Base-by-base conservation (phyloP, 2,797 vertebrate species). In the Anomalospiza imberbis region DNA sequence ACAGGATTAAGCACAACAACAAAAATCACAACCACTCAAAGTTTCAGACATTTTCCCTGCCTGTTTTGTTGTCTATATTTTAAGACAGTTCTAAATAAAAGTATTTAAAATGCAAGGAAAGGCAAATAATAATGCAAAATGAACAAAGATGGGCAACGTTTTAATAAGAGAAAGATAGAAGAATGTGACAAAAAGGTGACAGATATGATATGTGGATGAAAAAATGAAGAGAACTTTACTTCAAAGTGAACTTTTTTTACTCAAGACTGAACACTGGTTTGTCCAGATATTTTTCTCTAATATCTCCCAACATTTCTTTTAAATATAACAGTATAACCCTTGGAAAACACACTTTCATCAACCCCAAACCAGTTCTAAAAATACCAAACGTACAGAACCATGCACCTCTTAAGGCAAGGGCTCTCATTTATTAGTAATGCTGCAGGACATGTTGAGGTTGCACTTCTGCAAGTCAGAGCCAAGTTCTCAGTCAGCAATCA, bases 381-480 rank as follows among this genome's bases (percentile, higher is more conserved):
- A 22, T 12, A 50, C 18, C 22, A 7, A 71, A n/a, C 7, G 22
- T 1, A 3, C 1, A 26, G 50, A 70, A 61, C 18, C 60, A 50
- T 0, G 1, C 26, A 50, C 14, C 22, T 32, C 54, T 47, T 14
- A 8, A 0, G 9, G 67, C 28, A 51, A 66, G 44, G 19, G 36
- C 45, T 76, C 20, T 0, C 24, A 4, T 61, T 22, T 29, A 5
- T 19, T 5, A 25, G 58, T 10, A 7, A 21, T 25, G 19, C 65
- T 36, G 45, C 26, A 31, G 50, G 63, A 68, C 44, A n/a, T 2
- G 45, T 12, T 63, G 9, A 10, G 42, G 36, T 1, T 28, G 74
- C 74, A 22, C 13, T 24, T 17, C 29, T 44, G 62, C 51, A n/a
- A 70, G 40, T 4, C 9, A 7, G 29, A 51, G 50, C 1, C 3